Conservation (phyloP, 2,797 vertebrate genomes). For the Ptychadena robeensis region DNA sequence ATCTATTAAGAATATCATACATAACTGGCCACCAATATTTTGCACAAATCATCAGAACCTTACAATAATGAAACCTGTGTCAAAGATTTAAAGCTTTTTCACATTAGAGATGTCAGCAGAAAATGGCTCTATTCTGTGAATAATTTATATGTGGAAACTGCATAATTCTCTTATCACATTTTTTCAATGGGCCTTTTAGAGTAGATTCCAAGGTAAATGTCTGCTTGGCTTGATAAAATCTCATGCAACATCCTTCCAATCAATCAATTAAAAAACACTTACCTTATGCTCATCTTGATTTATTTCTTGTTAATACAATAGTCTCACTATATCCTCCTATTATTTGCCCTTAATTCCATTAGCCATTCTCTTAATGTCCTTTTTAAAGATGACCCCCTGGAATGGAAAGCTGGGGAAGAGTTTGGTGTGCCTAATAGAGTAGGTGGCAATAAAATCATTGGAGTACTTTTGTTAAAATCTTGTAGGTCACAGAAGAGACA, state of each 20-base stretch:
- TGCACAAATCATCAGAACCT: slow-evolving; percentile 71
- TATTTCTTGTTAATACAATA: slow-evolving; percentile 99
- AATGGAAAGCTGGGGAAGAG: slow-evolving; percentile 77
- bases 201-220: slow-evolving; percentile 87
- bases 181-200: slow-evolving; percentile 85
- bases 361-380: slow-evolving; percentile 94
- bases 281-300: slow-evolving; percentile 99
- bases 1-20: slow-evolving; percentile 50
- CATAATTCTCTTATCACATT: slow-evolving; percentile 91
- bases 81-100: slow-evolving; percentile 97
- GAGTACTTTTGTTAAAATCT: slow-evolving; percentile 85
- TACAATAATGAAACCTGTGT: slow-evolving; percentile 73
- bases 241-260: slow-evolving; percentile 92
- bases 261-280: slow-evolving; percentile 99
- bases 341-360: slow-evolving; percentile 98
- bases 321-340: slow-evolving; percentile 98
- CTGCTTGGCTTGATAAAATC: slow-evolving; percentile 89
- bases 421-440: slow-evolving; percentile 82
- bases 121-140: slow-evolving; percentile 97
- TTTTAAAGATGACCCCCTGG: slow-evolving; percentile 91
- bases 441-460: slow-evolving; percentile 78
- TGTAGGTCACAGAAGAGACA: slow-evolving; percentile 82
- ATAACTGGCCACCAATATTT: slow-evolving; percentile 80
- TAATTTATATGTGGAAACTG: slow-evolving; percentile 89
- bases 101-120: slow-evolving; percentile 99